Conservation (phyloP, 92 coral and sea anemone genomes). For the Parazoanthus darwini region DNA sequence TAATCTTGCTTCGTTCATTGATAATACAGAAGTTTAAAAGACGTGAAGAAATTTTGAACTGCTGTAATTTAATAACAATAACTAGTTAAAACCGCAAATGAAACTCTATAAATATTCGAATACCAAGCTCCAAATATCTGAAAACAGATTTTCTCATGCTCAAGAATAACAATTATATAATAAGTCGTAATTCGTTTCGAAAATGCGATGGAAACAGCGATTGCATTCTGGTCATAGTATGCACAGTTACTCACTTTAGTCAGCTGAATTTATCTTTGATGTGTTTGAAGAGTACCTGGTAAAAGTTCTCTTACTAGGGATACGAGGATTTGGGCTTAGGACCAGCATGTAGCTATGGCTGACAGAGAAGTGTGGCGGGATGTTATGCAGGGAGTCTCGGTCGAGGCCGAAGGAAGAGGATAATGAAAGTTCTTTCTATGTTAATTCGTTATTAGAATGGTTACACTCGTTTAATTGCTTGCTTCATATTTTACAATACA, state of each 20-base stretch:
- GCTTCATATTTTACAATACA: not conserved
- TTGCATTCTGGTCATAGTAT: slow-evolving; percentile 25
- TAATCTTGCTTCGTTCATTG: too few relatives aligned
- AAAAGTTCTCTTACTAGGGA: too few relatives aligned
- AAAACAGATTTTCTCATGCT: not conserved
- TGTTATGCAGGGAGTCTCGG: too few relatives aligned
- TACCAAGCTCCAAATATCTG: not conserved
- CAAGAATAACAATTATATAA: not conserved
- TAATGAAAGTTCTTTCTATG: too few relatives aligned
- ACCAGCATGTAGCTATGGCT: too few relatives aligned
- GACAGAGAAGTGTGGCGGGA: too few relatives aligned
- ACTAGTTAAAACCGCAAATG: not conserved
- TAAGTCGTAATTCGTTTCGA: not conserved
- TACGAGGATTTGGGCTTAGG: too few relatives aligned
- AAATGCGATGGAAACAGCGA: not conserved
- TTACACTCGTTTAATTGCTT: not conserved
- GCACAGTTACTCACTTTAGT: not conserved
- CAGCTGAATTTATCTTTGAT: not conserved
- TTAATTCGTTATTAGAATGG: not conserved
- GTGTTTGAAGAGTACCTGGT: too few relatives aligned
- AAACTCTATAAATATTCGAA: not conserved
- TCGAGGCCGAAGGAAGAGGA: too few relatives aligned
- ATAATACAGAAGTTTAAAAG: not conserved
- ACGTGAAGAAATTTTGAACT: not conserved
- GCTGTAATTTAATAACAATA: too few relatives aligned